Evolutionary conservation across 2,888 invertebrate species (phyloP).

Genomic region (Malachius bipustulatus): DNA sequence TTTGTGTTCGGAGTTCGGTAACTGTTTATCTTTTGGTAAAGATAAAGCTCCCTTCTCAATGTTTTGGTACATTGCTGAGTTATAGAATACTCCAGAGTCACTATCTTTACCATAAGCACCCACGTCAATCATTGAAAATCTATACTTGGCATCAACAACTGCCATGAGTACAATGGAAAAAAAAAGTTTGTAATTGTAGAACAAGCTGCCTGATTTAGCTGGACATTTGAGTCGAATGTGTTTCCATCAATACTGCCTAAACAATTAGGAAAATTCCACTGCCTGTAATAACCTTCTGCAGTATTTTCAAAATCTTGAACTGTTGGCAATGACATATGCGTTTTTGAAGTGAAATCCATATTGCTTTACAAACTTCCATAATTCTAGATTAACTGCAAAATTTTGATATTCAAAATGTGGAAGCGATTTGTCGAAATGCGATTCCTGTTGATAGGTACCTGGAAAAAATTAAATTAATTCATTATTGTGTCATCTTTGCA

Average conservation of each 20-base stretch:
- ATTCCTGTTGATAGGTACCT: conserved; percentile 7
- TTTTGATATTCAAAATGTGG: conserved; percentile 7
- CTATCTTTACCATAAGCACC: conserved; percentile 16
- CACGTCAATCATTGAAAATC: conserved; percentile 9
- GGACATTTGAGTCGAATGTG: conserved; percentile 5
- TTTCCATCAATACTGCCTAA: conserved; percentile 9
- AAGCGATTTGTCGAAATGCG: conserved; percentile 6
- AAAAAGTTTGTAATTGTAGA: conserved; percentile 6
- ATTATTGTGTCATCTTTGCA: no score
- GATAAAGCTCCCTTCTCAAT: neutral
- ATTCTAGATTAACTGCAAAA: neutral
- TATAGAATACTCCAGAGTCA: conserved; percentile 13
- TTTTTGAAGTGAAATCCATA: neutral
- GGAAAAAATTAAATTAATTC: no score
- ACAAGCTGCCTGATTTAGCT: conserved; percentile 6
- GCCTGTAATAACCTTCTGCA: conserved; percentile 3
- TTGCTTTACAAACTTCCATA: conserved; percentile 6
- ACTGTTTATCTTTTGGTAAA: neutral
- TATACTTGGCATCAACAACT: conserved; percentile 7
- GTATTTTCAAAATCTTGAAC: conserved; percentile 1
- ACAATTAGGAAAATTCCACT: conserved; percentile 7
- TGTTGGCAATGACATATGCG: neutral
- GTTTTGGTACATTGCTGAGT: neutral
- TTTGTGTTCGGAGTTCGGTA: neutral
- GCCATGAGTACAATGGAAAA: conserved; percentile 8